phyloP scores from a whole-genome alignment of 1,140 invertebrate species.

The Drosophila carrolli region DNA sequence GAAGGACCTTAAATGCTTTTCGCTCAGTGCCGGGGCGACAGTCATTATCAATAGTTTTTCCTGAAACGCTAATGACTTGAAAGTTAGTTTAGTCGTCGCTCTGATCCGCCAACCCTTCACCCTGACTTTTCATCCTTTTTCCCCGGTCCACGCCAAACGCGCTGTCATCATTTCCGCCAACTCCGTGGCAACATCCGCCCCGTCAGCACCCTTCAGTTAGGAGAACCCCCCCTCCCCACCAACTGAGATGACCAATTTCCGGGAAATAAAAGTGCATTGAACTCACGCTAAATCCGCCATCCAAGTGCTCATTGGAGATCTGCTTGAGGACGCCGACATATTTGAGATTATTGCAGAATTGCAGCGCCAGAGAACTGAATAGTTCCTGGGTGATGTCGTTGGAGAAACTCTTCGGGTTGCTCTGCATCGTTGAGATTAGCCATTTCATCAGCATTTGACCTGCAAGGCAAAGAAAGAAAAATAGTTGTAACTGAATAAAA shows the following conservation, averaged over 20 bases:
- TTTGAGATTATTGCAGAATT: conserved; percentile 95
- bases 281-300: conserved; percentile 90
- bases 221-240: conserved; percentile 7
- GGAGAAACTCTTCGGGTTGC: conserved; percentile 84
- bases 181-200: conserved; percentile 68
- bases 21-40: neutral
- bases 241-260: conserved; percentile 50
- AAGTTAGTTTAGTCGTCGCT: conserved; percentile 30
- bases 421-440: conserved; percentile 91
- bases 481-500: conserved; percentile 36
- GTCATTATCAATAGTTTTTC: conserved; percentile 57
- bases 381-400: conserved; percentile 86
- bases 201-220: conserved; percentile 39
- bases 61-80: conserved; percentile 54
- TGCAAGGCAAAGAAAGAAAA: conserved; percentile 78
- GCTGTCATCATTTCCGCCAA: conserved; percentile 64
- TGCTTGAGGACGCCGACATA: conserved; percentile 93
- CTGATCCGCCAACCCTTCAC: neutral
- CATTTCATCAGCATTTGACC: conserved; percentile 96
- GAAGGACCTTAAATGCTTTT: too few relatives aligned
- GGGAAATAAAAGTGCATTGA: conserved; percentile 55
- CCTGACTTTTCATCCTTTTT: conserved; percentile 8
- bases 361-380: conserved; percentile 89
- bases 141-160: conserved; percentile 4
- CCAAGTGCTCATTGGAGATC: conserved; percentile 85